These are phyloP conservation scores for Prolemur simus DNA, from an alignment of 2,113 vertebrate species.

Conservation along the genomic window DNA sequence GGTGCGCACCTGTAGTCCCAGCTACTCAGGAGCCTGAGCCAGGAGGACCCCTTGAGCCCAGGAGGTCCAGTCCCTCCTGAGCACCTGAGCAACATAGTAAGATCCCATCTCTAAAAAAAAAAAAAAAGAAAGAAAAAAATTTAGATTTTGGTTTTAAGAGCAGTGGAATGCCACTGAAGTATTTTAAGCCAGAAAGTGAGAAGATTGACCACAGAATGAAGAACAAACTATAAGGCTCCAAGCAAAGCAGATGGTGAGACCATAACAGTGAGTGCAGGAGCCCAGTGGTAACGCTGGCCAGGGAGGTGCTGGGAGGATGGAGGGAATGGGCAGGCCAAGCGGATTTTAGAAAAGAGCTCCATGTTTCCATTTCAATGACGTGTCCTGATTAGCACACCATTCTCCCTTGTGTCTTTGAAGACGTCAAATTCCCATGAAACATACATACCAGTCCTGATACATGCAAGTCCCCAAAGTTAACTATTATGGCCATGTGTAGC, in stretches of 20 bases:
- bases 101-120: neutral
- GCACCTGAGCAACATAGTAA: neutral
- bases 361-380: neutral
- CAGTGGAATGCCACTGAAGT: neutral
- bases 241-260: neutral
- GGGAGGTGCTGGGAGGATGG: too few relatives aligned
- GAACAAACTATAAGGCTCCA: neutral
- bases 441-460: accelerated
- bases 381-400: neutral
- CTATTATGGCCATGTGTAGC: accelerated
- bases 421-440: neutral
- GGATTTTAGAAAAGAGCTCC: neutral
- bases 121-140: neutral
- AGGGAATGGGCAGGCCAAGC: neutral
- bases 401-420: neutral
- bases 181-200: neutral
- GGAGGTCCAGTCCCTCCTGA: neutral
- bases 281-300: neutral
- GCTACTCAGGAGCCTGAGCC: neutral
- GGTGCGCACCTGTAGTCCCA: neutral
- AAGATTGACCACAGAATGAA: neutral
- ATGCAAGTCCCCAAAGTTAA: neutral
- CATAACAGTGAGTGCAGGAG: accelerated
- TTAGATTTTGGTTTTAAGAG: neutral
- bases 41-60: neutral